Percentiles rank a stretch among this genome's conserved stretches.
Conservation (phyloP, 2,888 invertebrate species). For the Willowsia nigromaculata region DNA sequence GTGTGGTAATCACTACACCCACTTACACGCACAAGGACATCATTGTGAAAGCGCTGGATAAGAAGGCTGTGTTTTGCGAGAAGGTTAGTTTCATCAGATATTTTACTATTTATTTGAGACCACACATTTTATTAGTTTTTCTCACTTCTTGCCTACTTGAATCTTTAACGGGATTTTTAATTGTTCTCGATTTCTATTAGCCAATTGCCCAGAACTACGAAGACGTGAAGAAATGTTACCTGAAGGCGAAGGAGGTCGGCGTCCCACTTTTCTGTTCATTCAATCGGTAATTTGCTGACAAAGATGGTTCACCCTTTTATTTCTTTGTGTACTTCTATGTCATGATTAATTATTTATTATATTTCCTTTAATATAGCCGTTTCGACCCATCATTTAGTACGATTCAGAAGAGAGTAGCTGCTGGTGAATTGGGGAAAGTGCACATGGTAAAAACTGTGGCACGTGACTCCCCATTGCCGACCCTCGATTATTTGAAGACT, state of each 20-base stretch:
- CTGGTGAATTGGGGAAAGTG: slow-evolving; percentile 84
- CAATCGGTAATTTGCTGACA: slow-evolving; percentile 81
- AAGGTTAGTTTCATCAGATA: no score
- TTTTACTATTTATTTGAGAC: no score
- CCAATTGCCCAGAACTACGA: slow-evolving; percentile 84
- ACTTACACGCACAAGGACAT: slow-evolving; percentile 84
- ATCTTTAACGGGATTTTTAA: no score
- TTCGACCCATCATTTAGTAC: slow-evolving; percentile 85
- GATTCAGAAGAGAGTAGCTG: slow-evolving; percentile 82
- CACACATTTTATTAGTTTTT: no score
- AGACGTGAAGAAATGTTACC: slow-evolving; percentile 83
- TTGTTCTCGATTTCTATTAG: no score
- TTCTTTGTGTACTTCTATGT: no score
- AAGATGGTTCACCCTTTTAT: neutral
- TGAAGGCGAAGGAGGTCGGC: slow-evolving; percentile 83
- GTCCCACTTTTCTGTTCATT: slow-evolving; percentile 85
- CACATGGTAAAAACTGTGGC: slow-evolving; percentile 85
- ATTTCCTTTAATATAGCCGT: no score
- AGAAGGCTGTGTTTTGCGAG: slow-evolving; percentile 86
- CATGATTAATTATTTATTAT: no score
- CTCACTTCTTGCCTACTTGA: no score
- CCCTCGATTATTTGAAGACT: slow-evolving; percentile 84
- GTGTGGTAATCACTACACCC: slow-evolving; percentile 84
- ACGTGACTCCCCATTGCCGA: slow-evolving; percentile 85
- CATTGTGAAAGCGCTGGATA: slow-evolving; percentile 82